Conservation (phyloP, 1,140 invertebrate genomes). For the Eueides isabella region DNA sequence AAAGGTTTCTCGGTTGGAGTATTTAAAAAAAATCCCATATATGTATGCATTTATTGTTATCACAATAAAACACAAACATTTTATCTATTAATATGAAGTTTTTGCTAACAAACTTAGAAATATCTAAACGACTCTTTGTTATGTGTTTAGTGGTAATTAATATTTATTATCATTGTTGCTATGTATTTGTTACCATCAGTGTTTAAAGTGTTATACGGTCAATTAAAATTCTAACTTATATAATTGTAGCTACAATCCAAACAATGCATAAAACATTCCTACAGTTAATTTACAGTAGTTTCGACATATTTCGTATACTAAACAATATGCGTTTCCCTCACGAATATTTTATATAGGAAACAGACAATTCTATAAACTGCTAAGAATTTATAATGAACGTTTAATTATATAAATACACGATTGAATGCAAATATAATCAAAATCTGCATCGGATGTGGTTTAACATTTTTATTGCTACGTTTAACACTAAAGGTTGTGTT, state of each 20-base stretch:
- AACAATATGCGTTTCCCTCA: neutral
- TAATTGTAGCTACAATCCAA: neutral
- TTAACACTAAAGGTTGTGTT: too few relatives aligned
- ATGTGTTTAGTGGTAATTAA: neutral
- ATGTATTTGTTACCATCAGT: neutral
- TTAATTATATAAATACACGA: too few relatives aligned
- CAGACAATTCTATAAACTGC: neutral
- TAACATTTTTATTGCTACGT: too few relatives aligned
- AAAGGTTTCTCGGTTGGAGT: too few relatives aligned
- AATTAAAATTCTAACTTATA: neutral
- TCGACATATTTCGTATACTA: neutral
- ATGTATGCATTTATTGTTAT: too few relatives aligned
- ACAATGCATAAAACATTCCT: neutral
- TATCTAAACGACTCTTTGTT: neutral
- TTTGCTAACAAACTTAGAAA: neutral
- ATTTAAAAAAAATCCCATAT: too few relatives aligned
- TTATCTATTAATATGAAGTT: neutral
- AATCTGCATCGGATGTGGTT: too few relatives aligned
- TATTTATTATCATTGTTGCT: neutral
- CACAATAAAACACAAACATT: neutral
- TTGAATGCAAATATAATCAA: too few relatives aligned
- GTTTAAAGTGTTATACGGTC: neutral
- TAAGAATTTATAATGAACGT: too few relatives aligned
- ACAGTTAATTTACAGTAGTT: neutral
- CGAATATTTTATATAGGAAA: neutral